Evolutionary conservation across 2,113 vertebrate genomes (phyloP).

Genomic region (Halcyon senegalensis): DNA sequence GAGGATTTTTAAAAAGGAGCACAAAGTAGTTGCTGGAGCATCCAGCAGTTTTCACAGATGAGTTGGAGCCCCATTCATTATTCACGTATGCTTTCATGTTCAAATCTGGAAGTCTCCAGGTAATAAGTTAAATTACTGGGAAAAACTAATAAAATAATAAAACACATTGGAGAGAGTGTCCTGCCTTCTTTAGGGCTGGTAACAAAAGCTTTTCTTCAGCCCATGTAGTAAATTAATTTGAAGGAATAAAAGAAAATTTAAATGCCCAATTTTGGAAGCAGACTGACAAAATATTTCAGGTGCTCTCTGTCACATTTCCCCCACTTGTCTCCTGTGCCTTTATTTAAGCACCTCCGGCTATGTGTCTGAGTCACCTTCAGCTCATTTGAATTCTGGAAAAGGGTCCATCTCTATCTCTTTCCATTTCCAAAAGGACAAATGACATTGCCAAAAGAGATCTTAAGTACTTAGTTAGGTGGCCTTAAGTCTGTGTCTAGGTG

Average conservation of each 20-base stretch:
- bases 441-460: neutral
- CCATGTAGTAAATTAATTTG: neutral
- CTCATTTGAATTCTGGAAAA: neutral
- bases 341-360: neutral
- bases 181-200: neutral
- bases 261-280: neutral
- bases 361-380: neutral
- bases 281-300: neutral
- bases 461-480: neutral
- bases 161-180: neutral
- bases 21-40: neutral
- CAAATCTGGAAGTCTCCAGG: neutral
- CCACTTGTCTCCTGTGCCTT: neutral
- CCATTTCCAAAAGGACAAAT: neutral
- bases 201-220: neutral
- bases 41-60: neutral
- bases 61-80: accelerated
- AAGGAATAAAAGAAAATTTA: neutral
- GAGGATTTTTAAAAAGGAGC: neutral
- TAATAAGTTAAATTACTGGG: neutral
- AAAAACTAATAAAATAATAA: neutral
- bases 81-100: neutral
- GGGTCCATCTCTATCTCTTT: neutral
- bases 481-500: neutral
- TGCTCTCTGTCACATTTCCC: neutral